Evolutionary conservation across 30 jellyfish, hydroid and myxozoan species (phyloP), one percentile per base, ranked within the genome.

Genomic region (Nemopilema nomurai): DNA sequence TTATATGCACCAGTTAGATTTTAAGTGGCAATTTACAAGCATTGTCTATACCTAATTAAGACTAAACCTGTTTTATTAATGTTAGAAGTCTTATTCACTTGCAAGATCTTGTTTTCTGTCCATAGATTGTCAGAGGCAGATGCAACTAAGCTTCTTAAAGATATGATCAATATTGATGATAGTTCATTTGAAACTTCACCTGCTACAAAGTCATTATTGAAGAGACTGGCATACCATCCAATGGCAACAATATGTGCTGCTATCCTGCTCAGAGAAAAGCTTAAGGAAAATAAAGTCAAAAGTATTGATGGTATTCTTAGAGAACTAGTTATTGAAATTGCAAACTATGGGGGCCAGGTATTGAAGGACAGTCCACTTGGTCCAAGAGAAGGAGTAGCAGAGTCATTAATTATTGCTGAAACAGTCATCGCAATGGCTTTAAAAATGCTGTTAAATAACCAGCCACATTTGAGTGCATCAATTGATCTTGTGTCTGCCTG

Each of bases 401-500:
- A 84, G 57, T 84, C 93, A 4, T 74, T 95, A 8, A 73, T 90
- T 62, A 69, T 90, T 49, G 95, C 92, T 20, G 97, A 95, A 71
- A 86, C 97, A 0, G 78, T 87, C 16, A 84, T 95, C 75, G 93
- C 99, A 17, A 95, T 95, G 97, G 81, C 94, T 9, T 62, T 76
- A 75, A 90, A 95, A 71, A 69, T 63, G 49, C 26, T 83, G 49
- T 28, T 79, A 0, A 66, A 51, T 49, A 71, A 81, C 23, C 71
- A 75, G 51, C 91, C 89, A 3, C 90, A 90, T 80, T 50, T 95
- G n/a, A 51, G 81, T n/a, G 81, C 91, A 24, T 66, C 93, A 17
- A 26, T 95, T 74, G 99, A 95, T 79, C 71, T 95, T 83, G 70
- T 95, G 67, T 86, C 96, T n/a, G 51, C 96, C 0, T 66, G 95